Evolutionary conservation across 2,113 vertebrate genomes (phyloP).

Genomic region (Epinephelus moara): DNA sequence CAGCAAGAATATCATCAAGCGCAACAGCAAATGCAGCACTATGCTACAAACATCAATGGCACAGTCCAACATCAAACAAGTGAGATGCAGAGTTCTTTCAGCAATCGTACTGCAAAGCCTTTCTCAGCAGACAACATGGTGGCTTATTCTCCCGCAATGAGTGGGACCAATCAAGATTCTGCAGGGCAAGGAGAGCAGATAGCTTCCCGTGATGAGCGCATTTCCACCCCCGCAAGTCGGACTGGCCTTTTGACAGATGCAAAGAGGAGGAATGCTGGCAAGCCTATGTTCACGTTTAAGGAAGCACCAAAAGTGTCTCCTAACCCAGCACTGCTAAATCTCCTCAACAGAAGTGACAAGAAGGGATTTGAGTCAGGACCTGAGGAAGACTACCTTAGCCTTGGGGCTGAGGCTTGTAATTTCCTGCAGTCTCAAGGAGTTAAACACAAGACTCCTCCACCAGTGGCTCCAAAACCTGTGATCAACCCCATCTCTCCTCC

Average conservation of each 20-base stretch:
- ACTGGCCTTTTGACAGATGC: constrained; percentile 92
- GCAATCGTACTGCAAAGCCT: constrained; percentile 91
- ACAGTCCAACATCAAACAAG: constrained; percentile 80
- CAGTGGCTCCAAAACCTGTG: constrained; percentile 95
- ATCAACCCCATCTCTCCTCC: constrained; percentile 88
- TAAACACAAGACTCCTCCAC: constrained; percentile 94
- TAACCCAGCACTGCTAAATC: constrained; percentile 93
- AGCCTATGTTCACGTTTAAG: constrained; percentile 98
- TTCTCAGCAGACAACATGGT: constrained; percentile 85
- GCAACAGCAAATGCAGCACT: constrained; percentile 79
- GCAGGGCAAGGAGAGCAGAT: constrained; percentile 89
- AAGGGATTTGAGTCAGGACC: constrained; percentile 92
- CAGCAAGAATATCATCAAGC: constrained; percentile 70
- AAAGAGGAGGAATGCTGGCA: constrained; percentile 85
- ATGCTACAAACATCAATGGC: constrained; percentile 87
- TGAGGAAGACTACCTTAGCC: constrained; percentile 98
- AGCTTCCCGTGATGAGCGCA: constrained; percentile 95
- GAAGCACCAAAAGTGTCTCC: constrained; percentile 93
- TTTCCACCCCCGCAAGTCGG: constrained; percentile 93
- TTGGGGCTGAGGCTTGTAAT: constrained; percentile 98
- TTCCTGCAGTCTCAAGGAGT: constrained; percentile 91
- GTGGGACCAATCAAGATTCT: constrained; percentile 85
- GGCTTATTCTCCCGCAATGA: constrained; percentile 84
- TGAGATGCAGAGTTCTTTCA: constrained; percentile 81
- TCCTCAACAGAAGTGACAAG: constrained; percentile 90